A percentile compares a stretch with the other conserved stretches of the same genome.
phyloP scores from a whole-genome alignment of 2,113 vertebrate species.

The Macrotis lagotis region DNA sequence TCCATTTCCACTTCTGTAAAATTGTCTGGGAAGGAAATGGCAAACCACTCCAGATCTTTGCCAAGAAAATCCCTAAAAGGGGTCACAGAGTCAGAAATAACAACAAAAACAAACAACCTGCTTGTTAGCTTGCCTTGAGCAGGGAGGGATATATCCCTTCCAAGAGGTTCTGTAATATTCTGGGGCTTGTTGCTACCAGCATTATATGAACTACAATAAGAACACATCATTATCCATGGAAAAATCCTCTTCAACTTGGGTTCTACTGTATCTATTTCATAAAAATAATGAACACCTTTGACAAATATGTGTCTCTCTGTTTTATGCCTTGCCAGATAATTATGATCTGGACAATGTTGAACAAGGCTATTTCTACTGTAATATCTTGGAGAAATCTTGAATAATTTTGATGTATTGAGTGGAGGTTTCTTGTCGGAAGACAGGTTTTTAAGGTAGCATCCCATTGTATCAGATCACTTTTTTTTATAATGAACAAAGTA shows the following conservation, averaged over 20 bases:
- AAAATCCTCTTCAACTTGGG: too few relatives aligned
- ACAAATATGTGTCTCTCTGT: background rate
- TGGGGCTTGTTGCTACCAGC: too few relatives aligned
- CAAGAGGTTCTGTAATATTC: too few relatives aligned
- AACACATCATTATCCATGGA: too few relatives aligned
- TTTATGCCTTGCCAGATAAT: background rate
- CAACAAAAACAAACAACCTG: too few relatives aligned
- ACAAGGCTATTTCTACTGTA: background rate
- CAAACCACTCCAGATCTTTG: background rate
- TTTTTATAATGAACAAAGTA: background rate
- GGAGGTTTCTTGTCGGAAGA: background rate
- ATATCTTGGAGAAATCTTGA: background rate
- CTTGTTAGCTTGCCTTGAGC: too few relatives aligned
- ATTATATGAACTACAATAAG: too few relatives aligned
- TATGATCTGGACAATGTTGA: background rate
- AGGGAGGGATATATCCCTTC: too few relatives aligned
- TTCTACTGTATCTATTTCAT: background rate
- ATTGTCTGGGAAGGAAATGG: background rate
- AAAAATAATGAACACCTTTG: background rate
- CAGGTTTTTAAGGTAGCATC: background rate
- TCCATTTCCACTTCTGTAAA: background rate
- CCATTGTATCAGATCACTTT: background rate
- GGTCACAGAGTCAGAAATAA: too few relatives aligned
- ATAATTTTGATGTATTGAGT: background rate
- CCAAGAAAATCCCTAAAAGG: too few relatives aligned